phyloP scores from a whole-genome alignment of 2,888 invertebrate genomes.

The Dolichopus griseipennis region DNA sequence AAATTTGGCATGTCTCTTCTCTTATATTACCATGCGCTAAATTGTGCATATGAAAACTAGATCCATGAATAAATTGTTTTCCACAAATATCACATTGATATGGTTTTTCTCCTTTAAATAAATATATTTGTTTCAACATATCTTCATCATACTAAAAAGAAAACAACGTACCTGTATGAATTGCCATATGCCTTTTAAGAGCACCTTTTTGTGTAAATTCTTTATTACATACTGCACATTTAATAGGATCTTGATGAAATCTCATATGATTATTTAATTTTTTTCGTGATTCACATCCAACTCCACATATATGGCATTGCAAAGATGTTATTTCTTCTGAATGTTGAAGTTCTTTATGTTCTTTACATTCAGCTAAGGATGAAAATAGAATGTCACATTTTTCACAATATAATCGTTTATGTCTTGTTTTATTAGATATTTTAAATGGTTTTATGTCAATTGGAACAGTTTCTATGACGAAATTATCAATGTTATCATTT shows the following conservation, averaged over 20 bases:
- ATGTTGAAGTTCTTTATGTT: not conserved
- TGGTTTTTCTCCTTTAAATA: constrained; percentile 31
- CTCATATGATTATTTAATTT: constrained; percentile 46
- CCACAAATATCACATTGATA: constrained; percentile 44
- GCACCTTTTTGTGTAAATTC: constrained; percentile 49
- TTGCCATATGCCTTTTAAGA: constrained; percentile 45
- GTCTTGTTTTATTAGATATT: not conserved
- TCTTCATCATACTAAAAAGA: too few relatives aligned
- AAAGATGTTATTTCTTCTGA: not conserved
- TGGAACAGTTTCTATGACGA: not conserved
- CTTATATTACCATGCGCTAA: constrained; percentile 35
- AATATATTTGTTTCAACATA: not conserved
- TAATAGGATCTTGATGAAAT: constrained; percentile 46
- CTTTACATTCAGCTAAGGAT: not conserved
- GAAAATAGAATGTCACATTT: constrained; percentile 15
- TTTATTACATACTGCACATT: constrained; percentile 46
- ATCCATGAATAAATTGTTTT: constrained; percentile 43
- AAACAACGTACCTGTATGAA: constrained; percentile 44
- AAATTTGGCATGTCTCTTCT: constrained; percentile 33
- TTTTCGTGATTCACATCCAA: constrained; percentile 45
- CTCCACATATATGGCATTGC: constrained; percentile 45
- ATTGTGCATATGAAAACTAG: constrained; percentile 43
- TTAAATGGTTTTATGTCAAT: not conserved
- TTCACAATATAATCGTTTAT: constrained; percentile 15
- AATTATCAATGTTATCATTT: constrained; percentile 7